phyloP scores from a whole-genome alignment of 2,888 invertebrate species.

The Apoda limacodes region DNA sequence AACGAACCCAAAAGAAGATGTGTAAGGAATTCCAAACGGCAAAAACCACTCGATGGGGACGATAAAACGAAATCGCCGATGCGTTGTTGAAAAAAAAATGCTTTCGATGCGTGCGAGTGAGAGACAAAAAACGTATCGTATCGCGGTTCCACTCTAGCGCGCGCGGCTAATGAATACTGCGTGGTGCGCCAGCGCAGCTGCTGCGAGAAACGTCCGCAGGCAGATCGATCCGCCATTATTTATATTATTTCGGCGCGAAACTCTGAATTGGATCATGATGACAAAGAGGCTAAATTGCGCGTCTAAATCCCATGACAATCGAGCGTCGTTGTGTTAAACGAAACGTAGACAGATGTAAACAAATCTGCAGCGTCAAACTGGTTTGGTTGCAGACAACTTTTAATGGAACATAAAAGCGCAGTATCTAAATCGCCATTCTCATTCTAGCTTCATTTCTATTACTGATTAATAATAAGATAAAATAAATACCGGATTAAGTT shows the following conservation, averaged over 20 bases:
- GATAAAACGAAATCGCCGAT: slow-evolving; percentile 67
- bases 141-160: slow-evolving; percentile 65
- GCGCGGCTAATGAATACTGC: slow-evolving; percentile 52
- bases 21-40: slow-evolving; percentile 59
- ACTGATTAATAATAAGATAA: no score
- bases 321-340: slow-evolving; percentile 48
- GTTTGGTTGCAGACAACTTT: no score
- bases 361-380: slow-evolving; percentile 46
- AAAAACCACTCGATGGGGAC: slow-evolving; percentile 62
- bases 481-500: no score
- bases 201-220: slow-evolving; percentile 47
- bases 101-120: slow-evolving; percentile 60
- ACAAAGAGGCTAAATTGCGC: slow-evolving; percentile 67
- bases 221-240: slow-evolving; percentile 58
- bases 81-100: slow-evolving; percentile 56
- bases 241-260: slow-evolving; percentile 67
- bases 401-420: slow-evolving; percentile 24
- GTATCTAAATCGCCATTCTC: slow-evolving; percentile 20
- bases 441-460: no score
- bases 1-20: slow-evolving; percentile 32
- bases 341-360: slow-evolving; percentile 62
- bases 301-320: slow-evolving; percentile 63
- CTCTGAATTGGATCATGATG: slow-evolving; percentile 59
- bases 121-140: slow-evolving; percentile 65
- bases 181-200: slow-evolving; percentile 51